These are phyloP conservation scores for Eupithecia insigniata DNA, from an alignment of 2,888 invertebrate species.

Conservation along the genomic window DNA sequence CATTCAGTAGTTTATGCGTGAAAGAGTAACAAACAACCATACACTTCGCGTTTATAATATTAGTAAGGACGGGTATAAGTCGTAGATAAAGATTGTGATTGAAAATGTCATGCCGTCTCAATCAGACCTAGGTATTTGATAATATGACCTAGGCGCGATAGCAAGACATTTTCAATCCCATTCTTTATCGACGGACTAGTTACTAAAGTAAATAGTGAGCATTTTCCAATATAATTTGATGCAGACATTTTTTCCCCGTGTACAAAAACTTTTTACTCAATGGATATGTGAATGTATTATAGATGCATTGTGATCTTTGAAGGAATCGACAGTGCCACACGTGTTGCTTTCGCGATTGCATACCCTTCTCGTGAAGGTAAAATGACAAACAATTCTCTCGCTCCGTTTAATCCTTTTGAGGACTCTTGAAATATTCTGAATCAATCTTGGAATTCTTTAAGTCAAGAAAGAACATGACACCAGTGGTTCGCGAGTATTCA, in stretches of 20 bases:
- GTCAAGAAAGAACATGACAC: neutral
- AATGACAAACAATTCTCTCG: constrained; percentile 66
- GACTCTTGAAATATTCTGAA: constrained; percentile 21
- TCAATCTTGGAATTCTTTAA: neutral
- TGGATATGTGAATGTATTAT: constrained; percentile 63
- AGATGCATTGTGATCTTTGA: constrained; percentile 59
- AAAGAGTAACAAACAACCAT: too few relatives aligned
- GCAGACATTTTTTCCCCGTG: constrained; percentile 14
- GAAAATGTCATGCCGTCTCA: neutral
- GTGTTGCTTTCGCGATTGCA: constrained; percentile 56
- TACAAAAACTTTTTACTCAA: constrained; percentile 29
- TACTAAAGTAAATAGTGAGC: neutral
- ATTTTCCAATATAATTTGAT: neutral
- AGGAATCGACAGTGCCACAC: constrained; percentile 57
- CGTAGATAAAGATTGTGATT: neutral
- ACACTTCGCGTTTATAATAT: too few relatives aligned
- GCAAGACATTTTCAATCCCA: neutral
- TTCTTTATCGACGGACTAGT: neutral
- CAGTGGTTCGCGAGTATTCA: neutral
- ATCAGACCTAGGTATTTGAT: too few relatives aligned
- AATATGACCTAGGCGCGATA: too few relatives aligned
- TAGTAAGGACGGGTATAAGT: too few relatives aligned
- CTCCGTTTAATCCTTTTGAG: constrained; percentile 62
- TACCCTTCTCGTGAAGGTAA: constrained; percentile 23
- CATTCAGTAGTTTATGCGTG: too few relatives aligned